These are phyloP conservation scores for Epizoanthus rinbou DNA, from an alignment of 92 coral and sea anemone species.

Conservation along the genomic window DNA sequence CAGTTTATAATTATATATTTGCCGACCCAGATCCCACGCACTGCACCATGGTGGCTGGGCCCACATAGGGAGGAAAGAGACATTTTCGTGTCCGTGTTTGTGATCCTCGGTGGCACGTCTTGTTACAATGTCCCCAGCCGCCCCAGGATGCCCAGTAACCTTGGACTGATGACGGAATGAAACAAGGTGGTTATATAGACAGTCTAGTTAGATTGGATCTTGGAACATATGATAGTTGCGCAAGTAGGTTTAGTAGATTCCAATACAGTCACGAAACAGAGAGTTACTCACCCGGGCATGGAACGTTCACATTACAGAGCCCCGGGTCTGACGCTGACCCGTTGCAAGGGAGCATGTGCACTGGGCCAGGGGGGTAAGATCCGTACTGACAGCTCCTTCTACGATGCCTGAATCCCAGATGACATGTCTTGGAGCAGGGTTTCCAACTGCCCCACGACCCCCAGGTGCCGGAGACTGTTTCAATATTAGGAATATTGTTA, in stretches of 20 bases:
- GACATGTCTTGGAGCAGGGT: background rate
- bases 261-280: background rate
- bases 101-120: background rate
- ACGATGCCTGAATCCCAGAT: background rate
- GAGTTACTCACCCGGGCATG: background rate
- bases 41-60: background rate
- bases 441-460: background rate
- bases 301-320: background rate
- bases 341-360: background rate
- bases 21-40: background rate
- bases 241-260: no score
- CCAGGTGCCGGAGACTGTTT: slow-evolving; percentile 2
- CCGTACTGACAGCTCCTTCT: background rate
- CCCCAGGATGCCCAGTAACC: background rate
- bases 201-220: no score
- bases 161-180: background rate
- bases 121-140: background rate
- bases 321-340: background rate
- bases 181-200: background rate
- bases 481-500: no score
- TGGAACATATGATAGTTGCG: no score
- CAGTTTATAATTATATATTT: no score
- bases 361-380: background rate
- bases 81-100: background rate
- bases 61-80: background rate